Evolutionary conservation across 2,113 vertebrate species (phyloP), one percentile per base, ranked within the genome.

Genomic region (Odobenus rosmarus): DNA sequence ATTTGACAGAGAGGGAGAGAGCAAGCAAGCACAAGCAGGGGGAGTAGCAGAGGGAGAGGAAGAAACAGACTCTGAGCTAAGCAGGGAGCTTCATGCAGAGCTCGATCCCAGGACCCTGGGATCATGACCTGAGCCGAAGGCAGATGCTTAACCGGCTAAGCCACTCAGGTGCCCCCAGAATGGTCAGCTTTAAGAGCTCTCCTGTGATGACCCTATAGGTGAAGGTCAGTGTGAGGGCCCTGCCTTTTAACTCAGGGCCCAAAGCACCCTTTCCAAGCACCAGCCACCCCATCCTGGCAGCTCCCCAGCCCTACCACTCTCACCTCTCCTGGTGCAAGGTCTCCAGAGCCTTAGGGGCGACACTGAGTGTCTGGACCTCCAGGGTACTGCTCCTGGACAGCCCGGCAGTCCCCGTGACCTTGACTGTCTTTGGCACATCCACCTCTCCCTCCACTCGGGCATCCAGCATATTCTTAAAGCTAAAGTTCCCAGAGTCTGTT

Each of bases 271-370:
- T 39, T 49, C 92, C 19, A 4, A 0, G 46, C 23, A 28, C 62
- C 51, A 13, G 33, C 33, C 4, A 12, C 12, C 18, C n/a, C 23
- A 4, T 26, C 42, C 69, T 0, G 1, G 3, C 0, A 31, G 16
- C 28, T 46, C 31, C 21, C 42, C 16, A 24, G 55, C 51, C 39
- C 72, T 24, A 2, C 13, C 33, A 18, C 31, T 62, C 97, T 98
- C 96, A 99, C 99, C 98, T 97, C 36, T 98, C 53, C 26, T 1
- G 24, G 2, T 16, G 91, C 76, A 99, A 26, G 19, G 46, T 49
- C 2, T 98, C 79, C 0, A 99, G 84, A 51, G 93, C 89, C 51
- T 26, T 14, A 36, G 97, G 13, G 0, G 90, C 4, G 36, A 99
- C 74, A 1, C 80, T 7, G 12, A 95, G 97, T 1, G 98, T 98